phyloP scores from a whole-genome alignment of 2,888 invertebrate genomes.

The Pedicia rivosa region DNA sequence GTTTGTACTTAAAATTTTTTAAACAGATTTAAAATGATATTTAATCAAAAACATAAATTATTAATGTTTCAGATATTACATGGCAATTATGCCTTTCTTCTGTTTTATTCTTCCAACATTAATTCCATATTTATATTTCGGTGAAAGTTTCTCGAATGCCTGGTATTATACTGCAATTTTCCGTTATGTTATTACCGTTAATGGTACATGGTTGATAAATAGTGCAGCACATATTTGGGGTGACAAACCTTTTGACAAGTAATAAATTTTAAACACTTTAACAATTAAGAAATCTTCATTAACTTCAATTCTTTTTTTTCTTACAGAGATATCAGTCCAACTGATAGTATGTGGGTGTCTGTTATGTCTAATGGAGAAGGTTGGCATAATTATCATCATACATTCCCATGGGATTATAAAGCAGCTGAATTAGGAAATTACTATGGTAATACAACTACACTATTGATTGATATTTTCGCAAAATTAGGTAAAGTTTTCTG shows the following conservation, averaged over 20 bases:
- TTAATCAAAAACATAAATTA: too few relatives aligned
- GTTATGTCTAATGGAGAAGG: constrained; percentile 58
- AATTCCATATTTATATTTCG: constrained; percentile 61
- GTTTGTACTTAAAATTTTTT: constrained; percentile 38
- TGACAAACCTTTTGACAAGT: constrained; percentile 76
- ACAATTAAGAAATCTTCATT: constrained; percentile 5
- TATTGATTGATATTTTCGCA: constrained; percentile 49
- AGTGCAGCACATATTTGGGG: constrained; percentile 90
- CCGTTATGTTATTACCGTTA: constrained; percentile 61
- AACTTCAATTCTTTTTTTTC: constrained; percentile 4
- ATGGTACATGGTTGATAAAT: constrained; percentile 87
- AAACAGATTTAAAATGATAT: neutral
- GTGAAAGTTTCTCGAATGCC: constrained; percentile 51
- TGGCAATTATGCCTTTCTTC: constrained; percentile 54
- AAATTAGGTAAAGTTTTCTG: constrained; percentile 41
- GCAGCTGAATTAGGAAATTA: constrained; percentile 55
- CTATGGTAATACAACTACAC: constrained; percentile 43
- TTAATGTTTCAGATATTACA: constrained; percentile 34
- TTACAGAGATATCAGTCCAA: constrained; percentile 46
- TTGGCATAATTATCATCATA: constrained; percentile 82
- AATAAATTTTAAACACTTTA: constrained; percentile 23
- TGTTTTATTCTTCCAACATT: constrained; percentile 69
- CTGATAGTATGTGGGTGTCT: constrained; percentile 50
- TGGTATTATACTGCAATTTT: constrained; percentile 62
- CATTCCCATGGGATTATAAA: constrained; percentile 72